Percentiles rank a stretch among this genome's conserved stretches.
phyloP scores from a whole-genome alignment of 2,888 invertebrate genomes.

The Drosophila recens region DNA sequence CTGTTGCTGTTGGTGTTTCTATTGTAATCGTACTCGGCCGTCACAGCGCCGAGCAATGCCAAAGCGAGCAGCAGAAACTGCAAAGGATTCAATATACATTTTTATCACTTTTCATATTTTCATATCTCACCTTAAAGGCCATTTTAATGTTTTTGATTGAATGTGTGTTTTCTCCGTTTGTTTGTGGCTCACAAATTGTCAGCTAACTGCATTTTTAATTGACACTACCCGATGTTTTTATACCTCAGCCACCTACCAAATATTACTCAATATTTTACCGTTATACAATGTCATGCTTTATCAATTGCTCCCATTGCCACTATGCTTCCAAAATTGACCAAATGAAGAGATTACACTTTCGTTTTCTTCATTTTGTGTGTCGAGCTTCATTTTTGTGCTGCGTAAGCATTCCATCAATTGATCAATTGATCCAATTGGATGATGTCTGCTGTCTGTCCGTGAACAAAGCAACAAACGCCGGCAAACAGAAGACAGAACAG shows the following conservation, averaged over 20 bases:
- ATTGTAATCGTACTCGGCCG: conserved; percentile 52
- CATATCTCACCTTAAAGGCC: conserved; percentile 51
- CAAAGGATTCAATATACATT: not conserved
- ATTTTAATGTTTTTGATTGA: conserved; percentile 24
- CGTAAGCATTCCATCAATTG: conserved; percentile 46
- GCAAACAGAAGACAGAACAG: conserved; percentile 27
- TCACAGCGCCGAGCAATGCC: conserved; percentile 36
- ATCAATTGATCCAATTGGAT: conserved; percentile 35
- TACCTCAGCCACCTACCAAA: conserved; percentile 40
- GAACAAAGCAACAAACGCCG: conserved; percentile 13
- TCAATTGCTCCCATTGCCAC: conserved; percentile 65
- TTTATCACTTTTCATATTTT: not conserved
- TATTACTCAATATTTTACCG: conserved; percentile 60
- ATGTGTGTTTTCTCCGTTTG: conserved; percentile 24
- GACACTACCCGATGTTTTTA: conserved; percentile 54
- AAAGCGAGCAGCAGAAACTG: conserved; percentile 58
- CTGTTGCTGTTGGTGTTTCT: conserved; percentile 24
- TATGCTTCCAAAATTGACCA: conserved; percentile 40
- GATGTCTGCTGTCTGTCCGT: conserved; percentile 21
- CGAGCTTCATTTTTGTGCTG: conserved; percentile 43
- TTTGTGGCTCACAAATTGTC: conserved; percentile 60
- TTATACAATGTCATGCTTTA: conserved; percentile 73
- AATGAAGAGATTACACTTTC: conserved; percentile 67
- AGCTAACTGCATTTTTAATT: conserved; percentile 63
- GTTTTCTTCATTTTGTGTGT: conserved; percentile 37